phyloP scores from a whole-genome alignment of 1,140 invertebrate species.

The Homalodisca vitripennis region DNA sequence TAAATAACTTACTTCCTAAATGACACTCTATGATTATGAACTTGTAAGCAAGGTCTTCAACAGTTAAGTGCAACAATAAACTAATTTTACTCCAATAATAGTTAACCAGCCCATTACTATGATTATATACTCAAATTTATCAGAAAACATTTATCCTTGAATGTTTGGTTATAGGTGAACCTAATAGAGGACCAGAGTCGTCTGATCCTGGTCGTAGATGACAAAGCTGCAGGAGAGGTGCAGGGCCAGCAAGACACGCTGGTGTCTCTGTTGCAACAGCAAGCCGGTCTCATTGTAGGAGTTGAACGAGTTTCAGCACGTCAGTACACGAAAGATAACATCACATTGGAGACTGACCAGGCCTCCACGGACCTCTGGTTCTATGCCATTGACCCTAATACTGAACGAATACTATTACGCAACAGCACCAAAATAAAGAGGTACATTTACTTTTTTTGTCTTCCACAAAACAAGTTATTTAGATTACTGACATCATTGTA shows the following conservation, averaged over 20 bases:
- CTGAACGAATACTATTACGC: slow-evolving; percentile 67
- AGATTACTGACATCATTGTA: too few relatives aligned
- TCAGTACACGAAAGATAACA: slow-evolving; percentile 64
- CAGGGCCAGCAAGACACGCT: slow-evolving; percentile 63
- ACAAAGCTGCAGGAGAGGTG: slow-evolving; percentile 69
- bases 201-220: slow-evolving; percentile 73
- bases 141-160: too few relatives aligned
- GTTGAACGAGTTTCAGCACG: slow-evolving; percentile 73
- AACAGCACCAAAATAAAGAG: slow-evolving; percentile 68
- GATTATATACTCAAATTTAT: too few relatives aligned
- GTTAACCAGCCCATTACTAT: too few relatives aligned
- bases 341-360: slow-evolving; percentile 68
- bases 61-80: too few relatives aligned
- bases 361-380: slow-evolving; percentile 85
- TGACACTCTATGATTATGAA: too few relatives aligned
- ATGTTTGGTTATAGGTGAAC: slow-evolving; percentile 61
- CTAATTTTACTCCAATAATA: too few relatives aligned
- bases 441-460: slow-evolving; percentile 55
- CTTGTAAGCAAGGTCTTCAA: too few relatives aligned
- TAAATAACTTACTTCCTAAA: too few relatives aligned
- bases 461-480: too few relatives aligned
- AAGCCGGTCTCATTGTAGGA: slow-evolving; percentile 70
- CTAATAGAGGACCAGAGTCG: slow-evolving; percentile 66
- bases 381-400: slow-evolving; percentile 77
- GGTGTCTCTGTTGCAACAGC: slow-evolving; percentile 67